A percentile compares a stretch with the other conserved stretches of the same genome.
phyloP scores from a whole-genome alignment of 2,113 vertebrate genomes.

The Thunnus thynnus region DNA sequence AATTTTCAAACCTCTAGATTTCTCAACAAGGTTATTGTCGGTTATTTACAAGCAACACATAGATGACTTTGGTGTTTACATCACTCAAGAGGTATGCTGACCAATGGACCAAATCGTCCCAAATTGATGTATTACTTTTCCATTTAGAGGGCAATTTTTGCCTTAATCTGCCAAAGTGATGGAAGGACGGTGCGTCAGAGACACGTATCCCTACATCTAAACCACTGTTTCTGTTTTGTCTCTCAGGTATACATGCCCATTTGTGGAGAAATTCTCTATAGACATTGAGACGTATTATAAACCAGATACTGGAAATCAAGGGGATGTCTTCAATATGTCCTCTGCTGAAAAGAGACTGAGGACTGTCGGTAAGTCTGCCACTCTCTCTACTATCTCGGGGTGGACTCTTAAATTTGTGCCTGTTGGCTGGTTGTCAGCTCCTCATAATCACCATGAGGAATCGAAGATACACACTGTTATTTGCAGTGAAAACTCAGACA shows the following conservation, averaged over 20 bases:
- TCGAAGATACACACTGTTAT: not conserved
- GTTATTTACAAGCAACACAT: too few relatives aligned
- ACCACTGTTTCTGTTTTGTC: not conserved
- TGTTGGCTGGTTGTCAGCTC: not conserved
- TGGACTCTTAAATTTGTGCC: not conserved
- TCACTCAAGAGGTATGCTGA: too few relatives aligned
- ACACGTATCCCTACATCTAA: too few relatives aligned
- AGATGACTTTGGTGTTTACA: too few relatives aligned
- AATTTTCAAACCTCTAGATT: too few relatives aligned
- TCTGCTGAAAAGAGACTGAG: constrained; percentile 93
- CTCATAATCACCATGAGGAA: constrained; percentile 5
- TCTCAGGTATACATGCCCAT: constrained; percentile 96
- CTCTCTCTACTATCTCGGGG: not conserved
- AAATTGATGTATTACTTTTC: too few relatives aligned
- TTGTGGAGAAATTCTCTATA: constrained; percentile 99
- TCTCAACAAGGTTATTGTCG: too few relatives aligned
- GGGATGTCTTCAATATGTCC: constrained; percentile 94
- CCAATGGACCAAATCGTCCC: too few relatives aligned
- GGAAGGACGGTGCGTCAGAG: too few relatives aligned
- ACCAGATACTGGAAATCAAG: constrained; percentile 92
- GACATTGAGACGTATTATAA: constrained; percentile 99
- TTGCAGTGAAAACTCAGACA: constrained; percentile 12
- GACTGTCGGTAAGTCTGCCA: constrained; percentile 86
- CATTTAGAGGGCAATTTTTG: too few relatives aligned
- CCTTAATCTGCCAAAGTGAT: too few relatives aligned